phyloP scores from a whole-genome alignment of 2,888 invertebrate species.

The Xanthia icteritia region DNA sequence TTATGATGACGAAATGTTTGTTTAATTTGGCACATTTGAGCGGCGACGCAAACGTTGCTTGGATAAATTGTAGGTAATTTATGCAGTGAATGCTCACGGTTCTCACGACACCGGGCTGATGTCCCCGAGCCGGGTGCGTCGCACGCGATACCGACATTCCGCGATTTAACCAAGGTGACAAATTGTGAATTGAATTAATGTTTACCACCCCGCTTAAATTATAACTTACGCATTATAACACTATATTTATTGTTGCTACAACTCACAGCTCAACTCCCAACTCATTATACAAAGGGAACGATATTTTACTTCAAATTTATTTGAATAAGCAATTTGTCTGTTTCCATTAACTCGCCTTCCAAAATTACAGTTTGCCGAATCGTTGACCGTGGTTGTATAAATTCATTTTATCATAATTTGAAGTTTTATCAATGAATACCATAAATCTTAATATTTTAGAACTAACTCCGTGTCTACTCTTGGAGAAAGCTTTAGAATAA shows the following conservation, averaged over 20 bases:
- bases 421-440: conserved; percentile 50
- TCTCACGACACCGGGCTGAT: conserved; percentile 82
- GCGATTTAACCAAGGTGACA: conserved; percentile 85
- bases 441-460: conserved; percentile 34
- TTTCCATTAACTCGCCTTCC: conserved; percentile 55
- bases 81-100: conserved; percentile 84
- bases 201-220: conserved; percentile 81
- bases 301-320: conserved; percentile 56
- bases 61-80: conserved; percentile 83
- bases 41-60: conserved; percentile 75
- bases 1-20: conserved; percentile 79
- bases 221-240: conserved; percentile 76
- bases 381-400: conserved; percentile 58
- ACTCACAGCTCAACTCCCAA: conserved; percentile 53
- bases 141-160: conserved; percentile 87
- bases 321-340: conserved; percentile 61
- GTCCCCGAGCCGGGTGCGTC: conserved; percentile 72
- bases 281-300: conserved; percentile 46
- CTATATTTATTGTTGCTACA: conserved; percentile 62
- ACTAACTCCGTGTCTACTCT: conserved; percentile 4
- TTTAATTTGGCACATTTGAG: conserved; percentile 82
- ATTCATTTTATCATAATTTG: conserved; percentile 55
- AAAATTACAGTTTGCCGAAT: conserved; percentile 53
- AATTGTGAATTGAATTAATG: conserved; percentile 88
- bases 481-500: conserved; percentile 22